A percentile compares a stretch with the other conserved stretches of the same genome.
phyloP scores from a whole-genome alignment of 2,888 invertebrate genomes.

The Chymomyza procnemis region DNA sequence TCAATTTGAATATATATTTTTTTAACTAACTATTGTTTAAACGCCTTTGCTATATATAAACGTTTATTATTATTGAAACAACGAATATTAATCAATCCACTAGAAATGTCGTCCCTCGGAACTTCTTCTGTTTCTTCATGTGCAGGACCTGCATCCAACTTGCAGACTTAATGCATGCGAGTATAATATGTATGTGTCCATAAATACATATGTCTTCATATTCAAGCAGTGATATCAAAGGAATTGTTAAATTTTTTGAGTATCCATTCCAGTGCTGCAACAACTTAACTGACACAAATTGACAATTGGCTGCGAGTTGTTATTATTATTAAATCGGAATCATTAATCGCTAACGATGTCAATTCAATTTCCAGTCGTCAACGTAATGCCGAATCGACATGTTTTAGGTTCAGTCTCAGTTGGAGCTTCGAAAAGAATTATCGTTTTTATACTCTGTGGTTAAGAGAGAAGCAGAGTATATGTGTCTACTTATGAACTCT shows the following conservation, averaged over 20 bases:
- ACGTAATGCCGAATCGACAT: constrained; percentile 22
- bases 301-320: constrained; percentile 13
- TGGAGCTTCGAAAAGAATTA: background rate
- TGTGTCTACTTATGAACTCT: too few species aligned
- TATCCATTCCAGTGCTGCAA: constrained; percentile 2
- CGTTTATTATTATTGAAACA: too few species aligned
- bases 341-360: constrained; percentile 51
- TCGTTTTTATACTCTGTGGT: background rate
- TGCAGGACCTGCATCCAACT: too few species aligned
- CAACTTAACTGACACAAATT: constrained; percentile 37
- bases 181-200: background rate
- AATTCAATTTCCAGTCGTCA: constrained; percentile 38
- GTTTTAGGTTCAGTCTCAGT: constrained; percentile 10
- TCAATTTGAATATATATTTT: too few species aligned
- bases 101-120: too few species aligned
- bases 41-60: too few species aligned
- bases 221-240: background rate
- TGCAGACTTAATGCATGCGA: too few species aligned
- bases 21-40: too few species aligned
- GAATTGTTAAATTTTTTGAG: background rate
- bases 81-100: too few species aligned
- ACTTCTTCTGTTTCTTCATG: too few species aligned
- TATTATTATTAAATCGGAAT: constrained; percentile 26
- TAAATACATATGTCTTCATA: background rate
- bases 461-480: background rate